These are phyloP conservation scores for Archegozetes longisetosus DNA, from an alignment of 1,140 invertebrate species.

Conservation along the genomic window DNA sequence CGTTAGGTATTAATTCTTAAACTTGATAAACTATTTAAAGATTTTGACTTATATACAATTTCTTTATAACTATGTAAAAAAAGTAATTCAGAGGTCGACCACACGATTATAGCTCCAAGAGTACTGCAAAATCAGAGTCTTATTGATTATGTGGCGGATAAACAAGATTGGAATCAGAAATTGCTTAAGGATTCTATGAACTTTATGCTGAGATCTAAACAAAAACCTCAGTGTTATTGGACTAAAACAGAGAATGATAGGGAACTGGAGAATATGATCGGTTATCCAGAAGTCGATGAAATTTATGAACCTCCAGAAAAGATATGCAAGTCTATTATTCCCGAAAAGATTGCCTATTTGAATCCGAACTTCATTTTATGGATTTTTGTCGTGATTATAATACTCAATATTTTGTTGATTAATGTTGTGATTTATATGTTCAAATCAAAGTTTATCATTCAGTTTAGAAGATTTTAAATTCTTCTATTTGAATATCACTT, in stretches of 20 bases:
- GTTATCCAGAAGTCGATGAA: background rate
- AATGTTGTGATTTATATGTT: too few relatives aligned
- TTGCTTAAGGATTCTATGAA: background rate
- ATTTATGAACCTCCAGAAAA: background rate
- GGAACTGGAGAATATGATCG: background rate
- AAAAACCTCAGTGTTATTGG: conserved; percentile 10
- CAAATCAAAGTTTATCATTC: too few relatives aligned
- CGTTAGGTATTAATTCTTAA: background rate
- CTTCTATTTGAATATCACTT: too few relatives aligned
- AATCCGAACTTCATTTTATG: too few relatives aligned
- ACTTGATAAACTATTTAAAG: too few relatives aligned
- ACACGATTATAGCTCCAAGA: background rate
- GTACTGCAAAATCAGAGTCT: background rate
- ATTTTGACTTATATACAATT: background rate
- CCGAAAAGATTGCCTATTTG: too few relatives aligned
- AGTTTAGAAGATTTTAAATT: too few relatives aligned
- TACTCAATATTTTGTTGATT: too few relatives aligned
- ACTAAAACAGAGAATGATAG: conserved; percentile 1
- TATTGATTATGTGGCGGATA: background rate
- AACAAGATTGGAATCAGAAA: background rate
- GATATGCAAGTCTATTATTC: conserved; percentile 36
- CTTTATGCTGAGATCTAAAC: conserved; percentile 1
- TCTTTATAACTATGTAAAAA: background rate
- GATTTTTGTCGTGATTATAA: too few relatives aligned
- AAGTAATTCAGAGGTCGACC: background rate